Base-by-base conservation (phyloP, 1,140 invertebrate genomes). In the Archivesica marissinica region DNA sequence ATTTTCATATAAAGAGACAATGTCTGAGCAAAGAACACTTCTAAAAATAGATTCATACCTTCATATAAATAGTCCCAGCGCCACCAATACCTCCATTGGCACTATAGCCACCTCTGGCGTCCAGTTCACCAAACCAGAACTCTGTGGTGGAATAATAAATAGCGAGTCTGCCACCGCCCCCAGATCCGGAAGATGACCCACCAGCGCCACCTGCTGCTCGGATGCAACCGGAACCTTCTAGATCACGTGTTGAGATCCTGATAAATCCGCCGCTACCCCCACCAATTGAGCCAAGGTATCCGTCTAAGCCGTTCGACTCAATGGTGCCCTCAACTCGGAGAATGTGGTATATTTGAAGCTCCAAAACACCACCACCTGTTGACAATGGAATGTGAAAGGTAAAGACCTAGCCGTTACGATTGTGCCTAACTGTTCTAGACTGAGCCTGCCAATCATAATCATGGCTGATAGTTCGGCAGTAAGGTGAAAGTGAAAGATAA, bases 231-330 rank as follows among this genome's bases (percentile, higher is more conserved):
- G 80, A 89, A 13, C 91, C 91, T 78, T 91, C 88, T 23, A 92
- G 54, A 11, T 86, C 38, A n/a, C 75, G 61, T 13, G 89, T 87
- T 30, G 64, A 61, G 17, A 90, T 88, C 61, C 66, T 83, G 9
- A 92, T 84, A 81, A 83, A 89, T 28, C 91, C 91, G 15, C 91
- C 91, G 56, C 87, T 89, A 13, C 89, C 90, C n/a, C 88, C 88
- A n/a, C 81, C 85, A 20, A 66, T 75, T 28, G 52, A 74, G 20
- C 35, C 72, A 30, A 72, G 56, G 30, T 64, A 44, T 20, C 89
- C 89, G 41, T 33, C 44, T 15, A 79, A 41, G 20, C 91, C 91
- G 78, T 92, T 88, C 20, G 87, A 70, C 38, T 87, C 64, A n/a
- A 92, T 82, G 15, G 54, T 84, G 20, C 91, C 91, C 54, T 92